Conservation (phyloP, 2,888 invertebrate genomes). For the Sisyra terminalis region DNA sequence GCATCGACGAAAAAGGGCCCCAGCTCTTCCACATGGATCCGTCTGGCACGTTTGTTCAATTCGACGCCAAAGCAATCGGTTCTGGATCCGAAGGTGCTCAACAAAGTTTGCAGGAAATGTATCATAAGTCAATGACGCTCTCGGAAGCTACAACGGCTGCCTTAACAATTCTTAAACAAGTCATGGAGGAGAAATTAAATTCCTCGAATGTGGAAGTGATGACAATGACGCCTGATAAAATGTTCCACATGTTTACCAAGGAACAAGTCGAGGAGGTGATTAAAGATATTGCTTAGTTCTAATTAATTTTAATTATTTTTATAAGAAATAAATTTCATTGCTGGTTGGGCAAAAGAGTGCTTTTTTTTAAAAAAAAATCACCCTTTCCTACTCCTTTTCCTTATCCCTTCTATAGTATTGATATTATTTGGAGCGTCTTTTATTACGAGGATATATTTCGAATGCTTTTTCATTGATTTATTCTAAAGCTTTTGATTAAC, state of each 20-base stretch:
- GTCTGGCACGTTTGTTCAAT: constrained; percentile 95
- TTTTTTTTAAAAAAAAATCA: neutral
- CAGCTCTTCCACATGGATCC: constrained; percentile 98
- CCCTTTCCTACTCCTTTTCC: too few relatives aligned
- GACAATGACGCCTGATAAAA: constrained; percentile 68
- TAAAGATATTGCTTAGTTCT: constrained; percentile 44
- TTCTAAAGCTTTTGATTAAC: too few relatives aligned
- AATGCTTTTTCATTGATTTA: too few relatives aligned
- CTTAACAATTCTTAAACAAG: constrained; percentile 90
- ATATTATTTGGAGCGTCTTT: too few relatives aligned
- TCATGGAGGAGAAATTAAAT: constrained; percentile 98
- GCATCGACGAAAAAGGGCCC: constrained; percentile 85
- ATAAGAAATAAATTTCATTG: constrained; percentile 8
- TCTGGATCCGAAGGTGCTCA: constrained; percentile 99
- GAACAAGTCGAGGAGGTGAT: constrained; percentile 86
- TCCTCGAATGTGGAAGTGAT: constrained; percentile 96
- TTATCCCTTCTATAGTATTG: too few relatives aligned
- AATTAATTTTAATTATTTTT: constrained; percentile 13
- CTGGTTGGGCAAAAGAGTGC: neutral
- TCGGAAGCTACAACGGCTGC: constrained; percentile 85
- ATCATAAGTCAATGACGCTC: constrained; percentile 76
- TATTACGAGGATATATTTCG: too few relatives aligned
- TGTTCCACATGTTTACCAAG: constrained; percentile 82
- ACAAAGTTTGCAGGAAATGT: constrained; percentile 67
- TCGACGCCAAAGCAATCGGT: constrained; percentile 97